Percentiles rank a stretch among this genome's conserved stretches.
phyloP scores from a whole-genome alignment of 2,797 vertebrate genomes.

The Aphelocoma californica region DNA sequence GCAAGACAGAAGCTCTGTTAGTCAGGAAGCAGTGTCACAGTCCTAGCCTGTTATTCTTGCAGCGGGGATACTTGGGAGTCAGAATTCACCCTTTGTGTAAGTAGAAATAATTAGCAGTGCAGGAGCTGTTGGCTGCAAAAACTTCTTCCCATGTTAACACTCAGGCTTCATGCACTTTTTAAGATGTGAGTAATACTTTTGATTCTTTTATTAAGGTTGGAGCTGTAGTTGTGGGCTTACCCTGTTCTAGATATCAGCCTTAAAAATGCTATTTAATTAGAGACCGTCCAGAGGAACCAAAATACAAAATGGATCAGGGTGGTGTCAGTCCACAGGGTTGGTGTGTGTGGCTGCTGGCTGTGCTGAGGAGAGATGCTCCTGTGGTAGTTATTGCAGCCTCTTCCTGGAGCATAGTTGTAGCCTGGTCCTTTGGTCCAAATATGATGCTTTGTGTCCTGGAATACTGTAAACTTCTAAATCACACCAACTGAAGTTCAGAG shows the following conservation, averaged over 20 bases:
- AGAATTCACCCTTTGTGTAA: neutral
- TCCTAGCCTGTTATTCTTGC: neutral
- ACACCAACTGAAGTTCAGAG: neutral
- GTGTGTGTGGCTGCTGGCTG: neutral
- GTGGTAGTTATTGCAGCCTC: fast-evolving
- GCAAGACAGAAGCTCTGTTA: neutral
- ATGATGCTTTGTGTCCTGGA: neutral
- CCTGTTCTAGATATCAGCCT: neutral
- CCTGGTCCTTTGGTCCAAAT: neutral
- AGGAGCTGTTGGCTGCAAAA: neutral
- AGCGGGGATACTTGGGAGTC: neutral
- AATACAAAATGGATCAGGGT: fast-evolving
- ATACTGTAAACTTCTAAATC: neutral
- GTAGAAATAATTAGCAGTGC: neutral
- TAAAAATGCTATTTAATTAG: neutral
- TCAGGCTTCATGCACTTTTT: neutral
- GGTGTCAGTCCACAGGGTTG: fast-evolving
- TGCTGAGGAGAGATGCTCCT: fast-evolving
- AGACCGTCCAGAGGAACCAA: neutral
- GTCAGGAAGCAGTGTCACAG: neutral
- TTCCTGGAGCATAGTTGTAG: neutral
- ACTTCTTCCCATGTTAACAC: neutral
- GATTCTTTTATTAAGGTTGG: neutral
- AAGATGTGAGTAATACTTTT: neutral
- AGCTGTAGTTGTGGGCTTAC: neutral